phyloP scores from a whole-genome alignment of 1,140 invertebrate species.

The Zophobas morio region DNA sequence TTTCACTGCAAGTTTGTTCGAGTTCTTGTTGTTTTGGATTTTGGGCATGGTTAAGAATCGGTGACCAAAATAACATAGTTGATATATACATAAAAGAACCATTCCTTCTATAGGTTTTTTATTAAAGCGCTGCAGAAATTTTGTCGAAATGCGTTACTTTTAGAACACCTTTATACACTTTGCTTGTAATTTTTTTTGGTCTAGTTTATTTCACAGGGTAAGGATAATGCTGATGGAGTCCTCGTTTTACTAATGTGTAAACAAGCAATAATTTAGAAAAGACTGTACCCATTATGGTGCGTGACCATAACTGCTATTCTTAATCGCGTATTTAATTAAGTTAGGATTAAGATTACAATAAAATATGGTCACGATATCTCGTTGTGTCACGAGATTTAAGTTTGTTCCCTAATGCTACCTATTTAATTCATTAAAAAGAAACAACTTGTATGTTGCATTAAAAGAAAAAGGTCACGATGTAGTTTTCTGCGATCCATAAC shows the following conservation, averaged over 20 bases:
- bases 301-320: conserved; percentile 59
- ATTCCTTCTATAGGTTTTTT: no score
- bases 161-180: no score
- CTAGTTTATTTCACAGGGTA: neutral
- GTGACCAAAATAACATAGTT: no score
- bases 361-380: conserved; percentile 61
- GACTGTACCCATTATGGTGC: conserved; percentile 49
- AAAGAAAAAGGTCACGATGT: conserved; percentile 18
- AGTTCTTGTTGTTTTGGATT: no score
- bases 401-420: conserved; percentile 33
- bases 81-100: no score
- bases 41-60: no score
- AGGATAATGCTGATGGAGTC: neutral
- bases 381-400: conserved; percentile 55
- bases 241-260: conserved; percentile 44
- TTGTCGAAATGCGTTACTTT: no score
- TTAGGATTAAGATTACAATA: conserved; percentile 65
- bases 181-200: neutral
- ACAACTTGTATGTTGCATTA: conserved; percentile 39
- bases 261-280: conserved; percentile 48
- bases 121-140: no score
- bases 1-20: no score
- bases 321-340: conserved; percentile 64
- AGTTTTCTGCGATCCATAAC: conserved; percentile 4
- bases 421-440: conserved; percentile 44